These are phyloP conservation scores for Leptinotarsa texana DNA, from an alignment of 1,140 invertebrate genomes.

Conservation along the genomic window DNA sequence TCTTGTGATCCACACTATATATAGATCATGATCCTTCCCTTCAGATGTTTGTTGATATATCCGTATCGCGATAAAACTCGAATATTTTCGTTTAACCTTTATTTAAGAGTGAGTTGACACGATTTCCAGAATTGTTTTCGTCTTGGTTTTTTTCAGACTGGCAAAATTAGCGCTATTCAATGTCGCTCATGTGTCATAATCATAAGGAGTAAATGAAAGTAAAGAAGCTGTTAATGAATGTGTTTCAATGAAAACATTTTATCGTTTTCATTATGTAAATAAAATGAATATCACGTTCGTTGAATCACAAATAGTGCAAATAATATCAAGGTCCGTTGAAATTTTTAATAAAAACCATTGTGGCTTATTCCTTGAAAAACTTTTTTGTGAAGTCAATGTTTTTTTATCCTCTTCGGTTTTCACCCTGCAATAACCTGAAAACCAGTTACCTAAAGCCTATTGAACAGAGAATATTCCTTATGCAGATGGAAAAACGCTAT, in stretches of 20 bases:
- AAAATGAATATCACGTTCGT: background rate
- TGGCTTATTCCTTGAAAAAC: too few species aligned
- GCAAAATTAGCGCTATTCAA: background rate
- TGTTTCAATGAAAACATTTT: background rate
- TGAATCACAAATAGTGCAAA: too few species aligned
- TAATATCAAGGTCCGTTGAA: too few species aligned
- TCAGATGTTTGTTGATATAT: background rate
- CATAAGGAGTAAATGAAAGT: background rate
- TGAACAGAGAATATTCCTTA: too few species aligned
- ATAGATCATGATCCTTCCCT: background rate
- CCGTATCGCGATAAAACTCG: background rate
- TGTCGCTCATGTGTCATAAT: background rate
- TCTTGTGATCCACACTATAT: too few species aligned
- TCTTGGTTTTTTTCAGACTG: background rate
- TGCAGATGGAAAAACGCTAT: too few species aligned
- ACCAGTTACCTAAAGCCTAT: too few species aligned
- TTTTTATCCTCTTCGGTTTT: too few species aligned
- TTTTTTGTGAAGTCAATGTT: too few species aligned
- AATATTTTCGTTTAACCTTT: slow-evolving; percentile 1
- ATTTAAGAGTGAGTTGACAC: background rate
- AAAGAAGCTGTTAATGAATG: background rate
- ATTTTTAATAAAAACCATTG: too few species aligned
- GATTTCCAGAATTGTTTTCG: background rate
- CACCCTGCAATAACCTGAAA: too few species aligned
- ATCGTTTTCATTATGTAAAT: slow-evolving; percentile 4